Conservation (phyloP, 92 coral and sea anemone species). For the Metridium senile region DNA sequence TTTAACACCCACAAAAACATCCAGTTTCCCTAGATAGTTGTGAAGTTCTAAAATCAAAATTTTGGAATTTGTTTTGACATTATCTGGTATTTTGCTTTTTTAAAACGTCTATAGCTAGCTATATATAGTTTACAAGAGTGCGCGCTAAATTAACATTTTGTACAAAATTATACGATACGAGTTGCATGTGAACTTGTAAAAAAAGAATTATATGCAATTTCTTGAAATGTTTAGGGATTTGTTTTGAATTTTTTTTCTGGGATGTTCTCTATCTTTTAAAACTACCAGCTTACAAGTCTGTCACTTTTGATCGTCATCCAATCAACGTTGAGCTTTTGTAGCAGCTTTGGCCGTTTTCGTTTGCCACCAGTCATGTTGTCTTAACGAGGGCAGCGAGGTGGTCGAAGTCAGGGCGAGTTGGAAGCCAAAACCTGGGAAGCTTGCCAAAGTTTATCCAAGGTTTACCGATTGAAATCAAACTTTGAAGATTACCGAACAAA, state of each 20-base stretch:
- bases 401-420: conserved; percentile 7
- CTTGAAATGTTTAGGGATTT: background rate
- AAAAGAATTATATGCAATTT: background rate
- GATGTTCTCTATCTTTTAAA: background rate
- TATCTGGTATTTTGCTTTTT: no score
- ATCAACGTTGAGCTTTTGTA: background rate
- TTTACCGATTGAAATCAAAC: conserved; percentile 16
- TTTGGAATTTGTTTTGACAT: no score
- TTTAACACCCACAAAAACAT: no score
- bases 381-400: background rate
- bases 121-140: no score
- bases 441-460: conserved; percentile 6
- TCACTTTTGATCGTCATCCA: conserved; percentile 35
- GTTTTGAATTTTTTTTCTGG: background rate
- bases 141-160: no score
- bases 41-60: no score
- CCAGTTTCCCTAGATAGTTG: no score
- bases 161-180: no score
- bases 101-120: no score
- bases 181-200: no score
- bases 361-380: conserved; percentile 25
- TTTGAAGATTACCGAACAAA: conserved; percentile 11
- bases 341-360: background rate
- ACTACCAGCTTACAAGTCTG: conserved; percentile 12
- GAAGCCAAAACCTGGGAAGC: background rate